Conservation (phyloP, 2,113 vertebrate species). For the Tachysurus vachellii region DNA sequence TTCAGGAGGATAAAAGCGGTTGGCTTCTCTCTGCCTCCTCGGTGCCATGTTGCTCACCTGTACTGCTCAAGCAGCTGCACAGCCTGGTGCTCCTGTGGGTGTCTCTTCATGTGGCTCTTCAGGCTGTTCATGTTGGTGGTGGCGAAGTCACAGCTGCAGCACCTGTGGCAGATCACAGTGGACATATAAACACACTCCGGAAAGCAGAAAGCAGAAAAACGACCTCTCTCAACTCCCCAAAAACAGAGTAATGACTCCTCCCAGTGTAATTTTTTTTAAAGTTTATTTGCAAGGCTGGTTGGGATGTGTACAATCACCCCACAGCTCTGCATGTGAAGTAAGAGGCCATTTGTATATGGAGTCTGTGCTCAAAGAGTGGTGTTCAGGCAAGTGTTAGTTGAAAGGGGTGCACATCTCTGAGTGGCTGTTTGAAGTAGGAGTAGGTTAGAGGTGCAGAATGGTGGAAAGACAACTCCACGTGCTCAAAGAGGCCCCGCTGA, state of each 20-base stretch:
- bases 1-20: not conserved
- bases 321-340: conserved; percentile 20
- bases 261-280: not conserved
- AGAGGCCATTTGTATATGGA: conserved; percentile 42
- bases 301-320: conserved; percentile 3
- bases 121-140: conserved; percentile 88
- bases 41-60: conserved; percentile 67
- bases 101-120: conserved; percentile 86
- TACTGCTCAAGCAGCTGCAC: conserved; percentile 86
- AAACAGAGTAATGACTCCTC: not conserved
- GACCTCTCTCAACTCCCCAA: not conserved
- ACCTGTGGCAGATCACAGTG: conserved; percentile 62
- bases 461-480: conserved; percentile 18
- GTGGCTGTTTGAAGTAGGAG: conserved; percentile 40
- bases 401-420: conserved; percentile 40
- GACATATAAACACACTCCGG: conserved; percentile 8
- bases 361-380: conserved; percentile 25
- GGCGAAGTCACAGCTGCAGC: conserved; percentile 84
- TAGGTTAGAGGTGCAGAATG: conserved; percentile 36
- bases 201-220: not conserved
- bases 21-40: not conserved
- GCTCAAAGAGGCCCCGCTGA: conserved; percentile 36
- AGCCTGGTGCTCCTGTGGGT: conserved; percentile 84
- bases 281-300: conserved; percentile 20
- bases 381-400: conserved; percentile 32